Percentiles rank a stretch among this genome's conserved stretches.
Evolutionary conservation across 2,888 invertebrate genomes (phyloP).

Genomic region (Cepaea hortensis): DNA sequence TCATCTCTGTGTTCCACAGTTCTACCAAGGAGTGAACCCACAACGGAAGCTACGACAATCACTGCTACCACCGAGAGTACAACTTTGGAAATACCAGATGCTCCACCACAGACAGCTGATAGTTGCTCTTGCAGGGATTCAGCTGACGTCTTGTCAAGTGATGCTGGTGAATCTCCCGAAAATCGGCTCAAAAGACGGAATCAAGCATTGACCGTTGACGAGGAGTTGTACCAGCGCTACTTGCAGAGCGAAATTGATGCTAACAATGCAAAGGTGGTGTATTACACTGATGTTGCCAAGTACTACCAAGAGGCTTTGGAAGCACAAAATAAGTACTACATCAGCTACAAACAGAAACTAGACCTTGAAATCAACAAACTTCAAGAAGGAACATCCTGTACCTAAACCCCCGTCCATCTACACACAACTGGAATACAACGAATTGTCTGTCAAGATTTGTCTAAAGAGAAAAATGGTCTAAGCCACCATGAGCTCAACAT

Average conservation of each 20-base stretch:
- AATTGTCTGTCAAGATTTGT: no score
- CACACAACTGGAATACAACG: not conserved
- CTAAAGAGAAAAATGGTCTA: no score
- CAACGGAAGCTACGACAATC: constrained; percentile 5
- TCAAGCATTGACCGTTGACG: constrained; percentile 4
- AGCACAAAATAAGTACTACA: constrained; percentile 20
- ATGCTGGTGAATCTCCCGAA: not conserved
- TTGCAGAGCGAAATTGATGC: constrained; percentile 40
- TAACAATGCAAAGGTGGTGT: constrained; percentile 33
- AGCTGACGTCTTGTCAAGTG: constrained; percentile 6
- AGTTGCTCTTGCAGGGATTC: not conserved
- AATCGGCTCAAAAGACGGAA: not conserved
- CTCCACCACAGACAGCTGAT: not conserved
- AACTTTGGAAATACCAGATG: not conserved
- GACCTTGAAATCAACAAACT: constrained; percentile 37
- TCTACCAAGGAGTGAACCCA: not conserved
- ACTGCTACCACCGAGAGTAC: not conserved
- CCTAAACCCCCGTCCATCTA: not conserved
- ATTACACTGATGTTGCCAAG: constrained; percentile 32
- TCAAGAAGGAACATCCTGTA: not conserved
- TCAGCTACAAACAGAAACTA: not conserved
- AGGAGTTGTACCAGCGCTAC: constrained; percentile 23
- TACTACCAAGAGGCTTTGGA: constrained; percentile 28
- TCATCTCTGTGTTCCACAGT: constrained; percentile 43
- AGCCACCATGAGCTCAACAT: no score